phyloP scores from a whole-genome alignment of 2,888 invertebrate species.

The Mycalesis mineus region DNA sequence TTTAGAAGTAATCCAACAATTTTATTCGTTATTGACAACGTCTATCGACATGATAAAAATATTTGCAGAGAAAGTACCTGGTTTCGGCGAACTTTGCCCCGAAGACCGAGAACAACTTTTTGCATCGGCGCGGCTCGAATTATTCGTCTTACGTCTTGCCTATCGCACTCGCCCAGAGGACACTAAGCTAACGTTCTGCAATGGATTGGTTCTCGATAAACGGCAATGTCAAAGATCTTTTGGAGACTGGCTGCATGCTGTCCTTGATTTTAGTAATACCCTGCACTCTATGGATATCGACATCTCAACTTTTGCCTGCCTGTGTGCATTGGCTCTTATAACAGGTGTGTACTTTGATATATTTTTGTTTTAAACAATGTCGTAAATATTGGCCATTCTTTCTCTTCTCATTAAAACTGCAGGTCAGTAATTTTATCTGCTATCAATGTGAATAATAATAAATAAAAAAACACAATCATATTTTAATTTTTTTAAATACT shows the following conservation, averaged over 20 bases:
- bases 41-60: constrained; percentile 95
- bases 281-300: constrained; percentile 94
- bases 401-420: no score
- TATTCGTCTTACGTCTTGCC: constrained; percentile 94
- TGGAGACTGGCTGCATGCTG: constrained; percentile 96
- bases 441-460: no score
- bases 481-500: no score
- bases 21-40: constrained; percentile 92
- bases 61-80: constrained; percentile 97
- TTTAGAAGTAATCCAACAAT: constrained; percentile 93
- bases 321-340: constrained; percentile 94
- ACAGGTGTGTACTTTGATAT: constrained; percentile 83
- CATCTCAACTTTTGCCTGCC: constrained; percentile 95
- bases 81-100: constrained; percentile 87
- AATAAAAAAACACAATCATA: no score
- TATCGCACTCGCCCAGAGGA: constrained; percentile 93
- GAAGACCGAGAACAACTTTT: constrained; percentile 95
- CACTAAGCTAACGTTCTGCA: constrained; percentile 94
- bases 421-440: no score
- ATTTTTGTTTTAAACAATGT: background rate
- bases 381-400: no score
- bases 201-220: constrained; percentile 92
- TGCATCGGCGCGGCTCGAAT: constrained; percentile 94
- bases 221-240: constrained; percentile 94
- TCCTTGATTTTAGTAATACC: constrained; percentile 93